Percentiles rank a stretch among this genome's conserved stretches.
phyloP scores from a whole-genome alignment of 2,888 invertebrate genomes.

The Sphaeridia pumilis region DNA sequence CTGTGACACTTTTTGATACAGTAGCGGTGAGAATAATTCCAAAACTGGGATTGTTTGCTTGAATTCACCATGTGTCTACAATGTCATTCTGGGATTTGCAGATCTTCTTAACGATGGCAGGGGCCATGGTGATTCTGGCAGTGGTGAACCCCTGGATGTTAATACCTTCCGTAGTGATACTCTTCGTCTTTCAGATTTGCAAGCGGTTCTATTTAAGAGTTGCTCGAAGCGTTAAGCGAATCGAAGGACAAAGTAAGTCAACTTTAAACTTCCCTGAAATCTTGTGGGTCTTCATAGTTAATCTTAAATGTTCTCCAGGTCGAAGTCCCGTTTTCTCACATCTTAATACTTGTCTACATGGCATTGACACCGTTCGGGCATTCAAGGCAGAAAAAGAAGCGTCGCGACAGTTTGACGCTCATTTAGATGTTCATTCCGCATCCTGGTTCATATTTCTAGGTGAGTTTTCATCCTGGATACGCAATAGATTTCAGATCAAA shows the following conservation, averaged over 20 bases:
- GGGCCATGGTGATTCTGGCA: background rate
- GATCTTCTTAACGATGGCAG: conserved; percentile 12
- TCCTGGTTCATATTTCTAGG: conserved; percentile 71
- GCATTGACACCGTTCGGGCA: conserved; percentile 80
- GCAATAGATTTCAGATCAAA: too few species aligned
- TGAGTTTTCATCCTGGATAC: background rate
- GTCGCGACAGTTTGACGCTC: conserved; percentile 57
- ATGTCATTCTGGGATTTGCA: background rate
- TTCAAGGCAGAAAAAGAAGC: conserved; percentile 69
- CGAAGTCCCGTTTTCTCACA: conserved; percentile 94
- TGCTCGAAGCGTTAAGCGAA: conserved; percentile 10
- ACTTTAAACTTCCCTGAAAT: background rate
- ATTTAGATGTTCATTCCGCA: conserved; percentile 68
- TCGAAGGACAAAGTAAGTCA: conserved; percentile 12
- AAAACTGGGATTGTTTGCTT: background rate
- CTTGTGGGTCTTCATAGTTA: background rate
- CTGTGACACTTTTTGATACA: conserved; percentile 37
- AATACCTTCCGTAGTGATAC: conserved; percentile 1
- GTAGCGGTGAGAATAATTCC: conserved; percentile 12
- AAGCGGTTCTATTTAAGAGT: conserved; percentile 6
- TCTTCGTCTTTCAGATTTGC: conserved; percentile 2
- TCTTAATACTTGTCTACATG: conserved; percentile 74
- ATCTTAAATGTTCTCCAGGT: conserved; percentile 43
- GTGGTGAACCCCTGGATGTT: conserved; percentile 7
- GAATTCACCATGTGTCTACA: background rate